A percentile compares a stretch with the other conserved stretches of the same genome.
These are phyloP conservation scores for Dolomedes plantarius DNA, from an alignment of 2,888 invertebrate genomes.

Conservation along the genomic window DNA sequence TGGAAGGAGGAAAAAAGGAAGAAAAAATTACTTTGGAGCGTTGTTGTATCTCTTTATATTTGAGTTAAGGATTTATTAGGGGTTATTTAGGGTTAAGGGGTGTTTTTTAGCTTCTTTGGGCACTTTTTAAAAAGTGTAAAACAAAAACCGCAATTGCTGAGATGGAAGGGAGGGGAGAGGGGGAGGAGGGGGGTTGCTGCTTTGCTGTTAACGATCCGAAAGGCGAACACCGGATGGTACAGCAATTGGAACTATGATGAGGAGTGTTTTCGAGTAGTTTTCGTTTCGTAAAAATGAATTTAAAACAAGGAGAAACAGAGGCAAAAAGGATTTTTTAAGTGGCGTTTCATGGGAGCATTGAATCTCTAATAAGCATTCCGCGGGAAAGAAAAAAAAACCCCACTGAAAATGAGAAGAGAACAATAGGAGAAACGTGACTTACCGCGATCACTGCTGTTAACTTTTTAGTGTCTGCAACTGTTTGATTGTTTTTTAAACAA, in stretches of 20 bases:
- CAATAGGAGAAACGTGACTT: conserved; percentile 2
- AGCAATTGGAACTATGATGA: conserved; percentile 31
- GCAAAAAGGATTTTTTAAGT: conserved; percentile 9
- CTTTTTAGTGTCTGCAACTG: neutral
- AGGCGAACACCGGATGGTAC: conserved; percentile 30
- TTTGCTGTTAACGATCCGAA: neutral
- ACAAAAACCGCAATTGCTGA: conserved; percentile 55
- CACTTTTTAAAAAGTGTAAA: conserved; percentile 40
- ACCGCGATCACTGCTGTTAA: neutral
- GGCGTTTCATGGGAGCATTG: neutral
- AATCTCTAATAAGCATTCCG: conserved; percentile 9
- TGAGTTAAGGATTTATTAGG: conserved; percentile 71
- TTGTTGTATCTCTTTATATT: conserved; percentile 69
- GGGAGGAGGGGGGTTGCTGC: no score
- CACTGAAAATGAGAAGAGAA: neutral
- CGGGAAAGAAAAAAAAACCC: neutral
- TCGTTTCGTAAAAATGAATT: conserved; percentile 27
- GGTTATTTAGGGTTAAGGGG: conserved; percentile 66
- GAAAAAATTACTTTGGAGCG: conserved; percentile 39
- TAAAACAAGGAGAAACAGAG: conserved; percentile 13
- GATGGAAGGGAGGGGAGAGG: conserved; percentile 8
- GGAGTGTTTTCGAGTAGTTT: conserved; percentile 30
- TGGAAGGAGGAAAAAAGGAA: conserved; percentile 22
- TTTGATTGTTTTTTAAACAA: conserved; percentile 9
- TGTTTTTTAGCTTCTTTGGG: conserved; percentile 47